A percentile compares a stretch with the other conserved stretches of the same genome.
Evolutionary conservation across 2,113 vertebrate species (phyloP).

Genomic region (Pseudopipra pipra): DNA sequence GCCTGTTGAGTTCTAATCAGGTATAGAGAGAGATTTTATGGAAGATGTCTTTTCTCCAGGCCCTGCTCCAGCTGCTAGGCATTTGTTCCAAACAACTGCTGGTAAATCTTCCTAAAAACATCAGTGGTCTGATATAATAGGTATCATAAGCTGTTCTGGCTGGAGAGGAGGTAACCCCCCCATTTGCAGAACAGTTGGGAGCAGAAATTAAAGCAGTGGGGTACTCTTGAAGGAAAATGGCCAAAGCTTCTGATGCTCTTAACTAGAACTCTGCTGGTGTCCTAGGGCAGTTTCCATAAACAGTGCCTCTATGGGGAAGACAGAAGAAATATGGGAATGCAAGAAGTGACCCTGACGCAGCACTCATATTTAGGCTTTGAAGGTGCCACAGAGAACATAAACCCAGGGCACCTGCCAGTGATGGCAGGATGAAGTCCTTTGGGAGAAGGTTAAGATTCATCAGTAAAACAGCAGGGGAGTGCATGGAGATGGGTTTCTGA

Average conservation of each 20-base stretch:
- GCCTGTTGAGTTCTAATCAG: not conserved
- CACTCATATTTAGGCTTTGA: not conserved
- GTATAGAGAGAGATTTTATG: not conserved
- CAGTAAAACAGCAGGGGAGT: not conserved
- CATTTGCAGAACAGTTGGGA: not conserved
- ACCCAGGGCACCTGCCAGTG: accelerated
- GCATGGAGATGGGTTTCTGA: not conserved
- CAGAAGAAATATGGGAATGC: not conserved
- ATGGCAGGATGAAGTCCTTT: not conserved
- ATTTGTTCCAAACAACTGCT: not conserved
- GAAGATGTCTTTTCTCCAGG: not conserved
- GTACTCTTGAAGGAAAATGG: not conserved
- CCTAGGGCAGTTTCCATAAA: not conserved
- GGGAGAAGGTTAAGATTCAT: not conserved
- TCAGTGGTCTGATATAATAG: not conserved
- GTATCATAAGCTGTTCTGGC: not conserved
- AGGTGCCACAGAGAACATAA: not conserved
- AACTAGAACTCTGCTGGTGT: not conserved
- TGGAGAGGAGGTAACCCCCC: not conserved
- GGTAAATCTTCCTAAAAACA: not conserved
- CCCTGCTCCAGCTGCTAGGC: not conserved
- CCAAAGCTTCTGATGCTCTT: not conserved
- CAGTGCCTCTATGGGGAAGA: not conserved
- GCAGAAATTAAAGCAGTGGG: not conserved
- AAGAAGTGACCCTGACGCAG: not conserved